Base-by-base conservation (phyloP, 2,888 invertebrate species). In the Diaperis boleti region DNA sequence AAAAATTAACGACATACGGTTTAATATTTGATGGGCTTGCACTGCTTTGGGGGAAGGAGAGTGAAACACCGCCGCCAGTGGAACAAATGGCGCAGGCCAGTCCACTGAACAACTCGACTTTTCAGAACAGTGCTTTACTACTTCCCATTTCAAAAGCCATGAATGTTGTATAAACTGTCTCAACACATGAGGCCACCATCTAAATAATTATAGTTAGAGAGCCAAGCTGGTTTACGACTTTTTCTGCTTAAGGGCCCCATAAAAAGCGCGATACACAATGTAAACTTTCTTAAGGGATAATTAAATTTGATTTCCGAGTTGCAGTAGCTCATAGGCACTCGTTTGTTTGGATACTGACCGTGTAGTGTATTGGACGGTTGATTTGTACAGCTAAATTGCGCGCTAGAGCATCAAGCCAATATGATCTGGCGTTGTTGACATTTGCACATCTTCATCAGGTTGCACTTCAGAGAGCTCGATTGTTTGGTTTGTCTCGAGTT, bases 131-230 rank as follows among this genome's bases (percentile, higher is more conserved):
- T 33, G 20, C 45, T 62, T 62, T 57, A 59, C 62, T 50, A 52
- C 62, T 50, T 59, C 65, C 68, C 56, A 57, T 66, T 69, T 41
- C 49, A 47, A 64, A 64, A 61, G 62, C 64, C 56, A 67, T 69
- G 64, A 65, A 66, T 62, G 66, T 65, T 67, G 61, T 67, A 68
- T 65, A 67, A 68, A 70, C 62, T 62, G 33, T 60, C 65, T 69
- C 52, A 59, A 66, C 66, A 67, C 66, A 70, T 70, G 62, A 66
- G 64, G 62, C 64, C 57, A 67, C 69, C 56, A 61, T 66, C 65
- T 65, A 69, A 67, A 69, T 70, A 70, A 68, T 70, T 69, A 70
- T 62, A 62, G 62, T 64, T 55, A 62, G 59, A 54, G n/a, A 42
- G 41, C 64, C 47, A 52, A 55, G 29, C 54, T 47, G 42, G 20